A percentile compares a stretch with the other conserved stretches of the same genome.
Conservation (phyloP, 2,888 invertebrate genomes). For the Drosophila colorata region DNA sequence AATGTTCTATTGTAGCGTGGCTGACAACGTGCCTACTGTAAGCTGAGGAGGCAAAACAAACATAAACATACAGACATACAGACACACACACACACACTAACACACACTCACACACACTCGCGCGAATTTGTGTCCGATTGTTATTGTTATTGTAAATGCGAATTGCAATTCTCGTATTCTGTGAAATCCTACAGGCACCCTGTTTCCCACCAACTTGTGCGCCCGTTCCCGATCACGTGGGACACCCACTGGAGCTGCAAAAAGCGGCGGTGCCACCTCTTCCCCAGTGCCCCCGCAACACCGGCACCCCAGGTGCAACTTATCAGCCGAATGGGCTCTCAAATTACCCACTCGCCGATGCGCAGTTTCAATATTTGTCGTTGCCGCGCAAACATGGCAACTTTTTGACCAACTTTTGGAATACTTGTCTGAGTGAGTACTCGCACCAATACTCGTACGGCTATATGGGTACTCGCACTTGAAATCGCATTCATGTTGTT, state of each 20-base stretch:
- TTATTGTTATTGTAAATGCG: constrained; percentile 5
- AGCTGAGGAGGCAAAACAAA: constrained; percentile 1
- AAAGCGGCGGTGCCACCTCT: not conserved
- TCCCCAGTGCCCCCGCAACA: not conserved
- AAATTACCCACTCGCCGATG: constrained; percentile 46
- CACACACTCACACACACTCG: too few relatives aligned
- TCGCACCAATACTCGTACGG: not conserved
- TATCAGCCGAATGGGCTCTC: constrained; percentile 38
- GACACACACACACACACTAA: not conserved
- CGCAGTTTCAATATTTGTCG: constrained; percentile 59
- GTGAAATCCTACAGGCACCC: constrained; percentile 8
- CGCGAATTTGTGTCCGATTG: constrained; percentile 5
- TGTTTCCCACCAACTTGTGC: constrained; percentile 10
- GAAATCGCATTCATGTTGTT: constrained; percentile 31
- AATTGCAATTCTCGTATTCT: constrained; percentile 19
- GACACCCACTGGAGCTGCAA: constrained; percentile 19
- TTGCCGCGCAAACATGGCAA: constrained; percentile 38
- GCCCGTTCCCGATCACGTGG: constrained; percentile 30
- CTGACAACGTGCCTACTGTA: constrained; percentile 33
- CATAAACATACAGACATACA: not conserved
- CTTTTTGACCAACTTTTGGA: constrained; percentile 66
- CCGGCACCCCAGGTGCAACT: not conserved
- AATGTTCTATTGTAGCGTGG: constrained; percentile 19
- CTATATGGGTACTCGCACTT: constrained; percentile 36
- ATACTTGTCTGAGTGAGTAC: constrained; percentile 10